A percentile compares a stretch with the other conserved stretches of the same genome.
phyloP scores from a whole-genome alignment of 1,140 invertebrate species.

The Sitophilus oryzae region DNA sequence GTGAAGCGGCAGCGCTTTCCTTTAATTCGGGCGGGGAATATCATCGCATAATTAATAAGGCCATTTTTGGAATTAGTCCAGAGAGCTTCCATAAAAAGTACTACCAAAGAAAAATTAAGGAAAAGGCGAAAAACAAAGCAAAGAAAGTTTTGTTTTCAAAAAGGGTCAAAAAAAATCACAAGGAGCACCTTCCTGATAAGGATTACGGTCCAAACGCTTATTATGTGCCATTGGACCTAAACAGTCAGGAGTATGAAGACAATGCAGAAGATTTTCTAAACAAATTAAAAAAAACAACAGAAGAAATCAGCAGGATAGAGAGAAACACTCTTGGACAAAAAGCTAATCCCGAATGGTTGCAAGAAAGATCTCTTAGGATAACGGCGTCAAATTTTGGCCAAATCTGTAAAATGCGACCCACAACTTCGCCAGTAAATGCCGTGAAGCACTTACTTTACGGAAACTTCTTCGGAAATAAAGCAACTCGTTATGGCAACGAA shows the following conservation, averaged over 20 bases:
- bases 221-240: not conserved
- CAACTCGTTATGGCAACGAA: not conserved
- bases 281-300: not conserved
- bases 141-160: too few species aligned
- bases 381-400: slow-evolving; percentile 1
- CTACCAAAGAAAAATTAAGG: too few species aligned
- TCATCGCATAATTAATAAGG: too few species aligned
- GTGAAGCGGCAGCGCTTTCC: too few species aligned
- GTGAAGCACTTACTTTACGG: not conserved
- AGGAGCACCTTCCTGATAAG: too few species aligned
- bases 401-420: not conserved
- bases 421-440: not conserved
- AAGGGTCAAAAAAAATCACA: too few species aligned
- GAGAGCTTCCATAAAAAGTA: too few species aligned
- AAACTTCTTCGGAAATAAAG: not conserved
- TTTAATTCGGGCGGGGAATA: too few species aligned
- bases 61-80: too few species aligned
- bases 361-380: not conserved
- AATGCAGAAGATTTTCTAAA: not conserved
- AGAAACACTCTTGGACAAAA: not conserved
- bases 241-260: not conserved
- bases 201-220: not conserved
- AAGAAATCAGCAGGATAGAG: not conserved
- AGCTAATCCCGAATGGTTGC: not conserved
- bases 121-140: too few species aligned